Base-by-base conservation (phyloP, 2,113 vertebrate species). In the Anseranas semipalmata region DNA sequence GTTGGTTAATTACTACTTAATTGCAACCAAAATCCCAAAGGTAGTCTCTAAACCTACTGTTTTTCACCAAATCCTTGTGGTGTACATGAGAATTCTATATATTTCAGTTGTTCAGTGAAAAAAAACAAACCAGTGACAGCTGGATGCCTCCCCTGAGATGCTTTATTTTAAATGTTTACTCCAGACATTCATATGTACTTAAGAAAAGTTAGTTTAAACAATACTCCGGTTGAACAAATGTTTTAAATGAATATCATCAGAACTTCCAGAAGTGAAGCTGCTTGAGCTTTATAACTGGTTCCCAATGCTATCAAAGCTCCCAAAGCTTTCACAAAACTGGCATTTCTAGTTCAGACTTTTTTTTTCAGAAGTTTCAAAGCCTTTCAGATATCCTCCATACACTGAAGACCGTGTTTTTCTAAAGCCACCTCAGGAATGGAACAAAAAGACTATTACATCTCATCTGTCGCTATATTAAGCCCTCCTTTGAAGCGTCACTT, bases 401-500 rank as follows among this genome's bases (percentile, higher is more conserved):
- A 74, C 24, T 43, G 66, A 77, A 74, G 32, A 90, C 71, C 3
- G 2, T 9, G 66, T 50, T 88, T 83, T 90, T 56, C 71, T 62
- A 95, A 76, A 0, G 1, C 52, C 62, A 81, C 43, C 71, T 92
- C 68, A 82, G 75, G 88, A 93, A 92, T 0, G 1, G 78, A 90
- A 96, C 48, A 92, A 78, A 95, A 93, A 71, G 58, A 66, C 58
- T 72, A 71, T 76, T 80, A 72, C 67, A 48, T 70, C 71, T 89
- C 80, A 70, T 82, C 52, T 86, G 90, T 67, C 0, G 0, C 0
- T 24, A 68, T 35, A 94, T 67, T 91, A 95, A 96, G 60, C 22
- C 79, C 32, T 45, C 22, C 84, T 97, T 85, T 92, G 82, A 95
- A 90, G 59, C 45, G 85, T 16, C 80, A 53, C 39, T 94, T 75